These are phyloP conservation scores for Sylvilagus floridanus DNA, from an alignment of 2,797 vertebrate genomes.

Conservation along the genomic window DNA sequence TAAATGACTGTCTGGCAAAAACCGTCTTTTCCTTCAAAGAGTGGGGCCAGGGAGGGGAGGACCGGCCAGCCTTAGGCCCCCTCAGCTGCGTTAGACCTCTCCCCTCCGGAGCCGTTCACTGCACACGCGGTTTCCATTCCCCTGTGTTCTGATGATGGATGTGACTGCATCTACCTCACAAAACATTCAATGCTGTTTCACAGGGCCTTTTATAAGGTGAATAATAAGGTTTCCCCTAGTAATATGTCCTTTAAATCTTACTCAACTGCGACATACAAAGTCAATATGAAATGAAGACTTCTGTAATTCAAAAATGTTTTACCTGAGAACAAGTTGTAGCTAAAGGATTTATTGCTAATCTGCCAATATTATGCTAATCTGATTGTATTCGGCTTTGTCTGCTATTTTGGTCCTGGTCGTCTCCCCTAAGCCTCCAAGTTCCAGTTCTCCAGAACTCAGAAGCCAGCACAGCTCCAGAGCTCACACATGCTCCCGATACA, in stretches of 20 bases:
- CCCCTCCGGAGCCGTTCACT: not conserved
- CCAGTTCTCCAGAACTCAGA: conserved; percentile 8
- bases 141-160: not conserved
- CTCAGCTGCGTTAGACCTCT: not conserved
- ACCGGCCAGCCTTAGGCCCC: not conserved
- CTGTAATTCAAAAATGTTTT: not conserved
- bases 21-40: not conserved
- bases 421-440: conserved; percentile 24
- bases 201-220: not conserved
- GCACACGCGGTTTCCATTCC: not conserved
- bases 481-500: fast-evolving
- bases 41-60: fast-evolving
- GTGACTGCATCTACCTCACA: not conserved
- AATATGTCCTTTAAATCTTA: not conserved
- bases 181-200: conserved; percentile 5
- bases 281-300: conserved; percentile 32
- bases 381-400: conserved; percentile 59
- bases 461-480: not conserved
- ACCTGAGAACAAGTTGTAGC: conserved; percentile 30
- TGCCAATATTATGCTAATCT: conserved; percentile 67
- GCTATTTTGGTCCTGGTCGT: conserved; percentile 65
- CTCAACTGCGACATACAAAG: not conserved
- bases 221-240: conserved; percentile 4
- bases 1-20: conserved; percentile 5
- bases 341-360: conserved; percentile 54